These are phyloP conservation scores for Pristionchus mayeri DNA, from an alignment of 2,888 invertebrate genomes.

Conservation along the genomic window DNA sequence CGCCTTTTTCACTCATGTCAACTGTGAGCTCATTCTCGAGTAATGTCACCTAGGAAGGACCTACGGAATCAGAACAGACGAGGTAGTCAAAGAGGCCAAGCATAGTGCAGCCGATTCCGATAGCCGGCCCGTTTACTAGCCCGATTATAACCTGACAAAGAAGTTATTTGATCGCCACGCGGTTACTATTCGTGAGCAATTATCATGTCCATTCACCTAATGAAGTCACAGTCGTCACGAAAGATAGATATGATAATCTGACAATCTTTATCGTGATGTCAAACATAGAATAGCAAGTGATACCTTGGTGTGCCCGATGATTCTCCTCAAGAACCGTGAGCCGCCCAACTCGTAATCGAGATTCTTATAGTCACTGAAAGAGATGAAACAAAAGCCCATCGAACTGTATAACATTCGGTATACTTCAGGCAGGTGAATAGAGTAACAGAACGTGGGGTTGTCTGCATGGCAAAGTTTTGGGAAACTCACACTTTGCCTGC, in stretches of 20 bases:
- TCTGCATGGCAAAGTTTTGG: too few relatives aligned
- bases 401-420: too few relatives aligned
- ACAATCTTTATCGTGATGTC: too few relatives aligned
- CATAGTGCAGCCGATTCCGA: conserved; percentile 90
- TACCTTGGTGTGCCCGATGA: conserved; percentile 46
- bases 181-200: background rate
- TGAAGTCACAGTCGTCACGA: background rate
- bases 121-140: conserved; percentile 92
- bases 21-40: too few relatives aligned
- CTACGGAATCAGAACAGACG: conserved; percentile 87
- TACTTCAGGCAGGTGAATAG: too few relatives aligned
- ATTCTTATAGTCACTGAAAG: background rate
- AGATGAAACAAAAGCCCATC: background rate
- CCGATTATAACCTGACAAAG: conserved; percentile 84
- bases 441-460: too few relatives aligned
- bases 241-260: too few relatives aligned
- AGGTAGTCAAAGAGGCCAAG: conserved; percentile 89
- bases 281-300: too few relatives aligned
- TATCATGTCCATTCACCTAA: background rate
- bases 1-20: too few relatives aligned
- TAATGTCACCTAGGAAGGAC: too few relatives aligned
- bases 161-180: too few relatives aligned
- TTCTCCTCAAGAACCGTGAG: conserved; percentile 37
- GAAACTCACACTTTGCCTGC: too few relatives aligned
- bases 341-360: conserved; percentile 30